Evolutionary conservation across 1,140 invertebrate species (phyloP).

Genomic region (Tetragonula clypearis): DNA sequence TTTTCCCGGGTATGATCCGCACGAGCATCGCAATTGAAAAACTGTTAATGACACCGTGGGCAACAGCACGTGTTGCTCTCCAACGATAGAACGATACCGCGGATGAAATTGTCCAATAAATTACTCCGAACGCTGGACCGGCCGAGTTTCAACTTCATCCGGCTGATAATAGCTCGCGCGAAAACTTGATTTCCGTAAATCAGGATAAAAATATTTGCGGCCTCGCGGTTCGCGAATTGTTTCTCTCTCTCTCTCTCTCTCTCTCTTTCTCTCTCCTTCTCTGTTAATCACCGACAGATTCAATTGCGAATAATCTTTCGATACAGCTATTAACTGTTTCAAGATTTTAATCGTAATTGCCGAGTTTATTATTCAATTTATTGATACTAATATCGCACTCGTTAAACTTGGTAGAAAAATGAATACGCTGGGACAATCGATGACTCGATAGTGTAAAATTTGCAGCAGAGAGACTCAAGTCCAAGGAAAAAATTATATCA

Average conservation of each 20-base stretch:
- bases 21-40: conserved; percentile 10
- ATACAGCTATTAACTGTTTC: not conserved
- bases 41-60: conserved; percentile 37
- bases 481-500: too few relatives aligned
- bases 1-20: not conserved
- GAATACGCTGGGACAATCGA: too few relatives aligned
- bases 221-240: not conserved
- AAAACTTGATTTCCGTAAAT: conserved; percentile 25
- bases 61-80: conserved; percentile 27
- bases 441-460: too few relatives aligned
- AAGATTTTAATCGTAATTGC: not conserved
- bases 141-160: conserved; percentile 28
- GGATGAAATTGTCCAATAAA: conserved; percentile 37
- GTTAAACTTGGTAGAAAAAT: not conserved
- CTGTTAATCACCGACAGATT: not conserved
- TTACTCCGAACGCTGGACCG: conserved; percentile 8
- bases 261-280: too few relatives aligned
- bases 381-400: not conserved
- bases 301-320: not conserved
- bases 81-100: conserved; percentile 21
- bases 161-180: conserved; percentile 28
- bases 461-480: too few relatives aligned
- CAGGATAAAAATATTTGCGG: conserved; percentile 23
- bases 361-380: not conserved
- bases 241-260: too few relatives aligned